A percentile compares a stretch with the other conserved stretches of the same genome.
These are phyloP conservation scores for Aquatica leii DNA, from an alignment of 2,888 invertebrate genomes.

Conservation along the genomic window DNA sequence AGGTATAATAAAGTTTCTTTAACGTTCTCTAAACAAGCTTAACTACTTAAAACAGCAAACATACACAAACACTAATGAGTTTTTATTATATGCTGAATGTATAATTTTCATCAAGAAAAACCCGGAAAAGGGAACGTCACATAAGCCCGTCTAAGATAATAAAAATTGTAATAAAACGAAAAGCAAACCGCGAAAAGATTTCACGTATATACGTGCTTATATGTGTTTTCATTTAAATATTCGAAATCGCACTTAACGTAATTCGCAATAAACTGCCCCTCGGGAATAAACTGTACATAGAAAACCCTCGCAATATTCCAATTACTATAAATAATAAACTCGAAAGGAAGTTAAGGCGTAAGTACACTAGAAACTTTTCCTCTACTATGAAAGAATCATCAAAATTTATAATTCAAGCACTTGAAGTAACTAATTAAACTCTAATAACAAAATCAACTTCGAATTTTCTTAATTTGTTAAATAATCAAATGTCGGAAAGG, in stretches of 20 bases:
- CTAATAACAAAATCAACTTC: slow-evolving; percentile 16
- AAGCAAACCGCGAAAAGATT: slow-evolving; percentile 25
- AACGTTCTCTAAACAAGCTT: slow-evolving; percentile 32
- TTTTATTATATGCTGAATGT: slow-evolving; percentile 34
- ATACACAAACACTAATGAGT: slow-evolving; percentile 40
- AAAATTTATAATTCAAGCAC: slow-evolving; percentile 27
- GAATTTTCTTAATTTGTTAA: slow-evolving; percentile 26
- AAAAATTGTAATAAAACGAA: slow-evolving; percentile 27
- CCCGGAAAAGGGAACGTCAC: slow-evolving; percentile 14
- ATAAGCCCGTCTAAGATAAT: slow-evolving; percentile 21
- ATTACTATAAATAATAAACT: slow-evolving; percentile 34
- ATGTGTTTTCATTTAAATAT: slow-evolving; percentile 55
- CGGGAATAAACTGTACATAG: slow-evolving; percentile 33
- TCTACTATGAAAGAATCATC: slow-evolving; percentile 23
- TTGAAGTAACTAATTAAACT: slow-evolving; percentile 28
- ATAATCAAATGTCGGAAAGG: slow-evolving; percentile 12
- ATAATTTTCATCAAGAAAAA: slow-evolving; percentile 21
- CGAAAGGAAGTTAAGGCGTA: slow-evolving; percentile 22
- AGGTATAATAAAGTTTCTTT: slow-evolving; percentile 29
- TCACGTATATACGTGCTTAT: slow-evolving; percentile 11
- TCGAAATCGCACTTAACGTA: slow-evolving; percentile 54
- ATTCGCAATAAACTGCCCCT: slow-evolving; percentile 56
- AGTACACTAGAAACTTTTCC: slow-evolving; percentile 29
- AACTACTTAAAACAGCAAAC: slow-evolving; percentile 40
- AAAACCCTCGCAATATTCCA: slow-evolving; percentile 26